These are phyloP conservation scores for Rhynchotus rufescens DNA, from an alignment of 2,797 vertebrate species.

Conservation along the genomic window DNA sequence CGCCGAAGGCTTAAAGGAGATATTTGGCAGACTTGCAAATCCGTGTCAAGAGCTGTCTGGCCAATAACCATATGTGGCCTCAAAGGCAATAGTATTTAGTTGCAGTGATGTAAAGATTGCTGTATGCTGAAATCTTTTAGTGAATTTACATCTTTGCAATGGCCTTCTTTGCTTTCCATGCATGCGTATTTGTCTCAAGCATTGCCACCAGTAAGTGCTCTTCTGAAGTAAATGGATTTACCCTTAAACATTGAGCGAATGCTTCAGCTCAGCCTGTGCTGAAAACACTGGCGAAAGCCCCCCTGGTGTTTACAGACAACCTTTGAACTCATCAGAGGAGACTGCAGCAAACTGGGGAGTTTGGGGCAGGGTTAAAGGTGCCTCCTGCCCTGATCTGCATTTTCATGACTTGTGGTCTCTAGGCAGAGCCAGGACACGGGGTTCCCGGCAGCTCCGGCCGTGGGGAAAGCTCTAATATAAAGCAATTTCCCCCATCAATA, in stretches of 20 bases:
- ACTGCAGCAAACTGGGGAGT: accelerated
- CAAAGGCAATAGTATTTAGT: accelerated
- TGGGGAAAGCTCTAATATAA: neutral
- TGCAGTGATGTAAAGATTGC: neutral
- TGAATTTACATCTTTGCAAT: accelerated
- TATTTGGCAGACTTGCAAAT: neutral
- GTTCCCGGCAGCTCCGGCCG: neutral
- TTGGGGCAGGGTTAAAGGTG: neutral
- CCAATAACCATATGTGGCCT: neutral
- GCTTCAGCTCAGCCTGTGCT: neutral
- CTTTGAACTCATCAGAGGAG: neutral
- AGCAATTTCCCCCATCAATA: neutral
- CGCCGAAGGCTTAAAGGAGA: neutral
- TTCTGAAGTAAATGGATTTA: too few relatives aligned
- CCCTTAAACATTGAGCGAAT: too few relatives aligned
- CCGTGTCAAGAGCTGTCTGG: neutral
- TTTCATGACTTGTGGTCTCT: neutral
- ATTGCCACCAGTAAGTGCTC: neutral
- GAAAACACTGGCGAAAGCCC: neutral
- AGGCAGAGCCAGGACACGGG: neutral
- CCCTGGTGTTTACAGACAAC: neutral
- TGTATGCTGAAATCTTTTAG: neutral
- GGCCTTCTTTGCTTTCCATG: neutral
- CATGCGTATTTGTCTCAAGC: neutral
- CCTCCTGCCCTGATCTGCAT: accelerated